Conservation (phyloP, 2,113 vertebrate species). For the Haliaeetus leucogaster region DNA sequence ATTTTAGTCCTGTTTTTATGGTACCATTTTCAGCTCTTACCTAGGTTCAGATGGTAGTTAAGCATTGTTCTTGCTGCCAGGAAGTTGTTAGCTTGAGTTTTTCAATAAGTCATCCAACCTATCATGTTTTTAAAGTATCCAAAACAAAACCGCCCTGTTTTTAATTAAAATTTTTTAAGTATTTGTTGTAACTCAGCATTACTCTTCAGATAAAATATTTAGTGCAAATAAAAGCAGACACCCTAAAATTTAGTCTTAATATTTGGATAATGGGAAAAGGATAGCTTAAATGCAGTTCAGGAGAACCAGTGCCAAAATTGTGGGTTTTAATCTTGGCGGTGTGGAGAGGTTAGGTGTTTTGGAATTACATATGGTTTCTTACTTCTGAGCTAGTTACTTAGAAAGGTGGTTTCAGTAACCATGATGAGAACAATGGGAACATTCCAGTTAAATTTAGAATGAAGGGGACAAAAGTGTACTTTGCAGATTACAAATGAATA, state of each 20-base stretch:
- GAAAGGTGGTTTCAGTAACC: not conserved
- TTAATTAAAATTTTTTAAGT: not conserved
- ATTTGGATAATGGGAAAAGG: not conserved
- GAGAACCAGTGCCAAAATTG: not conserved
- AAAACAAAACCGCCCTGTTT: not conserved
- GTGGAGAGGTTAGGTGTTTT: not conserved
- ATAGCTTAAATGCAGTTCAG: not conserved
- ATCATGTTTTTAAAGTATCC: not conserved
- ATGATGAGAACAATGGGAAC: not conserved
- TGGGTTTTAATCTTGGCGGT: not conserved
- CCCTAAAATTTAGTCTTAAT: not conserved
- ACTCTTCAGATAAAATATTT: not conserved
- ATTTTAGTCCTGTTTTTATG: conserved; percentile 85
- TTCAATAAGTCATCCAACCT: not conserved
- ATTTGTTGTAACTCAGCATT: not conserved
- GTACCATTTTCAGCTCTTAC: conserved; percentile 68
- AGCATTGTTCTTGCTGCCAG: not conserved
- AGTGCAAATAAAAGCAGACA: not conserved
- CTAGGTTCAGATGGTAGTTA: conserved; percentile 46
- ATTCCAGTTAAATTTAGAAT: not conserved
- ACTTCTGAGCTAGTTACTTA: not conserved
- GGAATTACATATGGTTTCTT: not conserved
- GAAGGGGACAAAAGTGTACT: not conserved
- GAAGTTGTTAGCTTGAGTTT: not conserved
- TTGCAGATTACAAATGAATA: not conserved